phyloP scores from a whole-genome alignment of 2,113 vertebrate species.

The Pungitius pungitius region DNA sequence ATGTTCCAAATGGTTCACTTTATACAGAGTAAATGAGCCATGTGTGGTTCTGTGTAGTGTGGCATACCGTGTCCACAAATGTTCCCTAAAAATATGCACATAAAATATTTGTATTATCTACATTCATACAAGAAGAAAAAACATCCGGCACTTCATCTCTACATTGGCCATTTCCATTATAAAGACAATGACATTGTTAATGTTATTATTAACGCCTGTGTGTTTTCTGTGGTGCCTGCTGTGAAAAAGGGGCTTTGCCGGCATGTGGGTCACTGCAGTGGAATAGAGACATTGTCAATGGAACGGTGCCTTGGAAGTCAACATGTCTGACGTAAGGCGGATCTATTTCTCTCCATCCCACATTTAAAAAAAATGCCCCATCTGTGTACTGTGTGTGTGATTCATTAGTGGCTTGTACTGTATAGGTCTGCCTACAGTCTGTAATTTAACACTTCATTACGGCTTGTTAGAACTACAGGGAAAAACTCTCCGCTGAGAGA shows the following conservation, averaged over 20 bases:
- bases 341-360: neutral
- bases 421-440: conserved; percentile 40
- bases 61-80: neutral
- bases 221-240: neutral
- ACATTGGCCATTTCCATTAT: neutral
- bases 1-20: neutral
- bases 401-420: conserved; percentile 41
- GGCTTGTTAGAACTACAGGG: conserved; percentile 39
- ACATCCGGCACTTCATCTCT: neutral
- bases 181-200: neutral
- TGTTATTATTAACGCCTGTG: neutral
- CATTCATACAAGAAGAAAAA: neutral
- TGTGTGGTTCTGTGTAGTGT: neutral
- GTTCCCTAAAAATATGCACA: neutral
- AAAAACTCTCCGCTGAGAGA: conserved; percentile 34
- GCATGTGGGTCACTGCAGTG: neutral
- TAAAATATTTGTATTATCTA: no score
- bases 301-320: neutral
- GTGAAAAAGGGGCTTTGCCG: neutral
- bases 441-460: conserved; percentile 70
- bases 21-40: conserved; percentile 2
- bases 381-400: conserved; percentile 7
- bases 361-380: conserved; percentile 1
- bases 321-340: neutral
- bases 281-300: neutral